Evolutionary conservation across 2,888 invertebrate genomes (phyloP), one percentile per base, ranked within the genome.

Genomic region (Polia nebulosa): DNA sequence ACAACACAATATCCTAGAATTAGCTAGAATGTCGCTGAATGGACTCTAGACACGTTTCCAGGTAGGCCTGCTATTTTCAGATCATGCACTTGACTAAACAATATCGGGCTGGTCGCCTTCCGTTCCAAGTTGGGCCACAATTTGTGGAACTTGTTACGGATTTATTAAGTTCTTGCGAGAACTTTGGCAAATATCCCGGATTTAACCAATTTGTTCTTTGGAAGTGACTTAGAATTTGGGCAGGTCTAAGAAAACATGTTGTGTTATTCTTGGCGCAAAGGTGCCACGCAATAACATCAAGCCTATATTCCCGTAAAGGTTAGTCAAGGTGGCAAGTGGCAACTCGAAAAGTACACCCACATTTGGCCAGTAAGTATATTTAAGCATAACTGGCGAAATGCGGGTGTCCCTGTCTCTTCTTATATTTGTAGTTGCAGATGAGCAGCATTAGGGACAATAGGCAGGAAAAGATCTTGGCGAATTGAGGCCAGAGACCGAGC

Each of bases 51-150:
- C 79, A 82, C 78, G 75, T 69, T 85, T 81, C 82, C 81, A 85
- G 80, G 83, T 85, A 85, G 59, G 53, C 53, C 51, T 44, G 41
- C 78, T 85, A 85, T 85, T 85, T 81, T 60, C 59, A 78, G 85
- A 72, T 63, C 55, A 76, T 72, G 25, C 62, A 76, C 60, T 66
- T 71, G 75, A 62, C 68, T 76, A 78, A 82, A 82, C 80, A 67
- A 80, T 77, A 67, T 70, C 63, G 51, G 20, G 39, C 62, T 69
- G 53, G 60, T 47, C 63, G 60, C 62, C 66, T 71, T 72, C 73
- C 68, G 62, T 58, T 71, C 72, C 57, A 64, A 70, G 41, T 68
- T 74, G n/a, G 61, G 52, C 61, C 36, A 68, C 47, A 45, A 68
- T 82, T 76, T 71, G 60, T 41, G 34, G 53, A 72, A 56, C 27